These are phyloP conservation scores for Eretmodus cyanostictus DNA, from an alignment of 2,113 vertebrate species.

Conservation along the genomic window DNA sequence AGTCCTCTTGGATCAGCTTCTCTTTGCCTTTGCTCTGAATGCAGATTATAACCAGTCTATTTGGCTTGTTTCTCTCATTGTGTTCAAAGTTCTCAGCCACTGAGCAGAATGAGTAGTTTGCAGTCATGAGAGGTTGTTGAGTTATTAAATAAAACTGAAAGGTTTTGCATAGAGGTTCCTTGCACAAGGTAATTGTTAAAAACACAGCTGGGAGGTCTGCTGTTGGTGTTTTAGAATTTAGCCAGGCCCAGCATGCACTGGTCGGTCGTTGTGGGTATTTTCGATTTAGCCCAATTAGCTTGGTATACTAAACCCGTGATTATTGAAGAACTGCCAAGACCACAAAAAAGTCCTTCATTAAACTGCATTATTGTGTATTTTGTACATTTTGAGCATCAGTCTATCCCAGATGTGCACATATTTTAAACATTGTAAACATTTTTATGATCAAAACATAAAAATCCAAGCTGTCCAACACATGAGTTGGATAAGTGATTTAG, in stretches of 20 bases:
- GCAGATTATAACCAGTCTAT: not conserved
- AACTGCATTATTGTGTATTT: not conserved
- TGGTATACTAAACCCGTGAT: not conserved
- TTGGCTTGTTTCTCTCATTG: not conserved
- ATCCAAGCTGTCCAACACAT: not conserved
- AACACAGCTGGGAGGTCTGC: not conserved
- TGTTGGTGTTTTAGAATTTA: not conserved
- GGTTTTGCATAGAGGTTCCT: not conserved
- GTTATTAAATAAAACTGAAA: not conserved
- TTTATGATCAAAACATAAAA: not conserved
- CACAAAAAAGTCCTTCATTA: not conserved
- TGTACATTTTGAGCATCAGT: not conserved
- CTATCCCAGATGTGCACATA: not conserved
- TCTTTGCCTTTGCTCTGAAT: not conserved
- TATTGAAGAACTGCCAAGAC: not conserved
- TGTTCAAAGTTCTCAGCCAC: not conserved
- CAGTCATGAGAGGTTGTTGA: not conserved
- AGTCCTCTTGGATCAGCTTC: not conserved
- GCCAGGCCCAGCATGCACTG: not conserved
- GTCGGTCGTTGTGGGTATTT: not conserved
- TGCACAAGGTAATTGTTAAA: not conserved
- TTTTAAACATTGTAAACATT: not conserved
- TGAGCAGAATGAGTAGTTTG: not conserved
- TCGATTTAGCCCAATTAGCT: not conserved
- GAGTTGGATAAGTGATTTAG: not conserved